Conservation (phyloP, 1,140 invertebrate species). For the Ostrea edulis region DNA sequence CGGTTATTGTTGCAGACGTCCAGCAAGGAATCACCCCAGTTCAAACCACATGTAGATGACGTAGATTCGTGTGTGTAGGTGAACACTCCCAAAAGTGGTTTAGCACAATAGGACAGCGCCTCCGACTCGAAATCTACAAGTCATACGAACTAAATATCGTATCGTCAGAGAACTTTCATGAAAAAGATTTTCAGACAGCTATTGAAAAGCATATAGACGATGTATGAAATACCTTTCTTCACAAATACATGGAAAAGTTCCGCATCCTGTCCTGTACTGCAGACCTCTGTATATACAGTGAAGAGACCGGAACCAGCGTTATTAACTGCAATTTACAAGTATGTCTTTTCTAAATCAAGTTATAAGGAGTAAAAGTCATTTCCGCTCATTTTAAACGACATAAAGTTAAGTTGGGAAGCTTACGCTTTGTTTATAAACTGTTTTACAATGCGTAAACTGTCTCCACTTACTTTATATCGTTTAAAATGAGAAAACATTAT, state of each 20-base stretch:
- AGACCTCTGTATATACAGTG: neutral
- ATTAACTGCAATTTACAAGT: neutral
- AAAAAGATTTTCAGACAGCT: too few relatives aligned
- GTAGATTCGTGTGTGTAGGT: neutral
- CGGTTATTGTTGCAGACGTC: conserved; percentile 27
- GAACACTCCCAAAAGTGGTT: neutral
- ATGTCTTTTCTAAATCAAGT: too few relatives aligned
- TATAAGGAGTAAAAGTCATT: too few relatives aligned
- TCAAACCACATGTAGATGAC: neutral
- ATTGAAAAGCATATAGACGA: too few relatives aligned
- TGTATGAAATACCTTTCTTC: neutral
- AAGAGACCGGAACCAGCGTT: neutral
- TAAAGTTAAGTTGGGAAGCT: too few relatives aligned
- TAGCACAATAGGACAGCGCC: conserved; percentile 30
- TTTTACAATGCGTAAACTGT: too few relatives aligned
- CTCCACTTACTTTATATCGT: too few relatives aligned
- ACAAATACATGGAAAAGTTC: conserved; percentile 12
- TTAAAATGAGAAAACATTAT: too few relatives aligned
- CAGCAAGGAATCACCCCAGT: neutral
- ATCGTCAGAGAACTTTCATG: neutral
- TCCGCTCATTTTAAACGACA: too few relatives aligned
- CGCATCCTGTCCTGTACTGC: neutral
- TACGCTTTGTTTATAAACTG: too few relatives aligned
- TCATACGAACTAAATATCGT: neutral
- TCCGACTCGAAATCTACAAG: conserved; percentile 21